These are phyloP conservation scores for Sebastes glaucus DNA, from an alignment of 2,797 vertebrate species.

Conservation along the genomic window DNA sequence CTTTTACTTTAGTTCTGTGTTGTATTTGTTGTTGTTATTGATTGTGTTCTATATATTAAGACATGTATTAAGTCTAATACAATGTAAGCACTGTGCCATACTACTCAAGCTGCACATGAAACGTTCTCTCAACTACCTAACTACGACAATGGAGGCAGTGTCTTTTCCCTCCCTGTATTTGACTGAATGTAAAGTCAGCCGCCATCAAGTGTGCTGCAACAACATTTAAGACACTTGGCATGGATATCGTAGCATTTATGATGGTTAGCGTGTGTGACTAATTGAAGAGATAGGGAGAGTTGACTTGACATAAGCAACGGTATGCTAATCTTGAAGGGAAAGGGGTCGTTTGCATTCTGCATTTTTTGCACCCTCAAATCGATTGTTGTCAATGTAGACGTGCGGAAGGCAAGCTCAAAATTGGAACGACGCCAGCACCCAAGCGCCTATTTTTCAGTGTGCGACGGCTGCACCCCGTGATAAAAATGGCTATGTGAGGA, in stretches of 20 bases:
- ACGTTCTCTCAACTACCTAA: conserved; percentile 79
- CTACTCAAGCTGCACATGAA: conserved; percentile 68
- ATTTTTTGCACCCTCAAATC: too few species aligned
- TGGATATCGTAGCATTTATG: conserved; percentile 55
- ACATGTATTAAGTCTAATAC: conserved; percentile 75
- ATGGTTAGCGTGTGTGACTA: not conserved
- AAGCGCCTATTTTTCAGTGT: too few species aligned
- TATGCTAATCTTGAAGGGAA: not conserved
- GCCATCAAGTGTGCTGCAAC: conserved; percentile 68
- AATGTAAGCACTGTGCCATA: conserved; percentile 83
- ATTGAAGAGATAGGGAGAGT: not conserved
- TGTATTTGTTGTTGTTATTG: conserved; percentile 69
- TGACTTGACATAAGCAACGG: not conserved
- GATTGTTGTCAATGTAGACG: too few species aligned
- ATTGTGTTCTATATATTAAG: conserved; percentile 74
- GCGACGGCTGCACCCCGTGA: too few species aligned
- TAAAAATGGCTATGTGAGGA: too few species aligned
- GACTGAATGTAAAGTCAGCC: conserved; percentile 81
- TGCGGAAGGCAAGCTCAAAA: too few species aligned
- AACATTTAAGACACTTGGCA: conserved; percentile 65
- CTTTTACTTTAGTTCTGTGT: conserved; percentile 67
- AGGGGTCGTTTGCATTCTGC: too few species aligned
- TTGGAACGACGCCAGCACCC: too few species aligned
- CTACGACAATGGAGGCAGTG: conserved; percentile 48
- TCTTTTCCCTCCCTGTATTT: conserved; percentile 52